Percentiles rank a stretch among this genome's conserved stretches.
These are phyloP conservation scores for Clarias gariepinus DNA, from an alignment of 2,113 vertebrate genomes.

Conservation along the genomic window DNA sequence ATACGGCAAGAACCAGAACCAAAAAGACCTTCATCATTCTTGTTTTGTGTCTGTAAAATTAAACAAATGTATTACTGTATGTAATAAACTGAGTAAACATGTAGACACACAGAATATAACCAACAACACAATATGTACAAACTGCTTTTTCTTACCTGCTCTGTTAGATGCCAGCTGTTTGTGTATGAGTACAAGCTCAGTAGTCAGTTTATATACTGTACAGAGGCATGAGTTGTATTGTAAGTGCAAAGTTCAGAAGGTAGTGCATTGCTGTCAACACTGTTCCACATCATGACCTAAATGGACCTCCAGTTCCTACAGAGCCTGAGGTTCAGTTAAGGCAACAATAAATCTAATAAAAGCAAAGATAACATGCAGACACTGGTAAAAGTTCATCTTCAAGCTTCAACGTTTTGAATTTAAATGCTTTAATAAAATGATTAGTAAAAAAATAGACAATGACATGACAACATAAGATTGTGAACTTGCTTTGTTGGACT, in stretches of 20 bases:
- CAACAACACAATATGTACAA: too few species aligned
- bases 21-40: conserved; percentile 66
- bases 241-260: conserved; percentile 67
- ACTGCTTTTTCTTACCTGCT: conserved; percentile 20
- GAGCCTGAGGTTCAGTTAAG: too few species aligned
- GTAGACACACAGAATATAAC: too few species aligned
- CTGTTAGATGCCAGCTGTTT: conserved; percentile 40
- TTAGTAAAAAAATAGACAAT: too few species aligned
- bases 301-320: too few species aligned
- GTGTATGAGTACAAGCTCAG: conserved; percentile 43
- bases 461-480: background rate
- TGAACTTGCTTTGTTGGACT: background rate
- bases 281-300: too few species aligned
- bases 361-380: background rate
- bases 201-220: conserved; percentile 58
- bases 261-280: conserved; percentile 62
- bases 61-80: too few species aligned
- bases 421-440: too few species aligned
- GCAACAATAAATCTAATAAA: conserved; percentile 36
- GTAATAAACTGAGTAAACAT: too few species aligned
- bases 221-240: conserved; percentile 42
- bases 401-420: background rate
- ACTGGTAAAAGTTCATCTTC: background rate
- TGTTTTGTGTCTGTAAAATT: background rate
- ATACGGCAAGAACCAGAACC: conserved; percentile 44